Evolutionary conservation across 2,797 vertebrate genomes (phyloP).

Genomic region (Acrossocheilus fasciatus): DNA sequence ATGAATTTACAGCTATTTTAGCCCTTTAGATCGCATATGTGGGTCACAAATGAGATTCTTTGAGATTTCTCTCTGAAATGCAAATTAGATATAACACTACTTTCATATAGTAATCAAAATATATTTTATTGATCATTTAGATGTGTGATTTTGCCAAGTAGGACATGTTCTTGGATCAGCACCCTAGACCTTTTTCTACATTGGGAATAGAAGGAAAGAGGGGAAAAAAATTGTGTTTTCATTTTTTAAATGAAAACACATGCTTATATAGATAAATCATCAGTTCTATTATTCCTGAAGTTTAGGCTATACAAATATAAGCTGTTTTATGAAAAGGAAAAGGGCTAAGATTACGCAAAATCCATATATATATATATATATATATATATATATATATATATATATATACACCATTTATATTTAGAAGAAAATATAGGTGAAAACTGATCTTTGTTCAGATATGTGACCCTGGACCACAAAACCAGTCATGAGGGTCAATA

Average conservation of each 20-base stretch:
- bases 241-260: background rate
- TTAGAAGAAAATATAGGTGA: background rate
- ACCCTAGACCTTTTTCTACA: background rate
- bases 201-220: background rate
- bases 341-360: background rate
- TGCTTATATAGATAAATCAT: background rate
- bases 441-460: background rate
- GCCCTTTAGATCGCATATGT: background rate
- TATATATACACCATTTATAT: background rate
- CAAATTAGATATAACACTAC: background rate
- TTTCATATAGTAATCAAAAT: background rate
- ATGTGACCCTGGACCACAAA: background rate
- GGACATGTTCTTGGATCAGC: background rate
- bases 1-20: background rate
- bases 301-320: background rate
- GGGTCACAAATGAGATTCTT: constrained; percentile 1
- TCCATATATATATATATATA: background rate
- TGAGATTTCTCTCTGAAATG: constrained; percentile 8
- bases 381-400: too few relatives aligned
- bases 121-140: background rate
- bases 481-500: background rate
- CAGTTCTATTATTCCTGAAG: background rate
- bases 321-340: background rate
- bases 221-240: too few relatives aligned
- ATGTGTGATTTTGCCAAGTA: constrained; percentile 11